Percentiles rank a stretch among this genome's conserved stretches.
phyloP scores from a whole-genome alignment of 2,797 vertebrate genomes.

The Sardinella longiceps region DNA sequence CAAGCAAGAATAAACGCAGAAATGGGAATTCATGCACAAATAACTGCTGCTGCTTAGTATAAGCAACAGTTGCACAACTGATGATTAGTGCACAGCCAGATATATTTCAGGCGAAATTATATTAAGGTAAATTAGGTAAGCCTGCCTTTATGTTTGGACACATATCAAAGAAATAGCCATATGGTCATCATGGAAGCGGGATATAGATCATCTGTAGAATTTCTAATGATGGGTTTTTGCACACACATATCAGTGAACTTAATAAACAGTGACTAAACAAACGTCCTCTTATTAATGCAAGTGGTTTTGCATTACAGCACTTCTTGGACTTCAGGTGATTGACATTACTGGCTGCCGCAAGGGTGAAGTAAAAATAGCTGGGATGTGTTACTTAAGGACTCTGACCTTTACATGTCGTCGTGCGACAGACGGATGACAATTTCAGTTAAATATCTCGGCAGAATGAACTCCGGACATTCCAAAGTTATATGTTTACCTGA shows the following conservation, averaged over 20 bases:
- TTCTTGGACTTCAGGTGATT: slow-evolving; percentile 27
- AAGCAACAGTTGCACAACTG: slow-evolving; percentile 11
- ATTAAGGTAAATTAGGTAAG: too few species aligned
- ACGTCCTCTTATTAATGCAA: not conserved
- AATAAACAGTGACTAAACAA: not conserved
- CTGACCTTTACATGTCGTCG: slow-evolving; percentile 29
- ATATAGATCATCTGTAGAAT: too few species aligned
- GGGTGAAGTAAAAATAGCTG: slow-evolving; percentile 22
- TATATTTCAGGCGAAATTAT: too few species aligned
- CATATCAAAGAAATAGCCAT: too few species aligned
- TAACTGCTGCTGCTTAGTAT: not conserved
- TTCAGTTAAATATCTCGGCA: not conserved
- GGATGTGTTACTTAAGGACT: slow-evolving; percentile 27
- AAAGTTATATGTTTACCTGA: not conserved
- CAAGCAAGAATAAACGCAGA: not conserved
- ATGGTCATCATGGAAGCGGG: too few species aligned
- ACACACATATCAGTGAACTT: not conserved
- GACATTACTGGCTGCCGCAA: slow-evolving; percentile 32
- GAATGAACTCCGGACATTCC: not conserved
- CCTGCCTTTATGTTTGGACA: too few species aligned
- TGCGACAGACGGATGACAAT: not conserved
- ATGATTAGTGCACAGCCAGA: not conserved
- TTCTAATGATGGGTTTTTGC: not conserved
- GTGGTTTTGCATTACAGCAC: not conserved
- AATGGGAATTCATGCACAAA: not conserved